Conservation (phyloP, 2,113 vertebrate genomes). For the Numida meleagris region DNA sequence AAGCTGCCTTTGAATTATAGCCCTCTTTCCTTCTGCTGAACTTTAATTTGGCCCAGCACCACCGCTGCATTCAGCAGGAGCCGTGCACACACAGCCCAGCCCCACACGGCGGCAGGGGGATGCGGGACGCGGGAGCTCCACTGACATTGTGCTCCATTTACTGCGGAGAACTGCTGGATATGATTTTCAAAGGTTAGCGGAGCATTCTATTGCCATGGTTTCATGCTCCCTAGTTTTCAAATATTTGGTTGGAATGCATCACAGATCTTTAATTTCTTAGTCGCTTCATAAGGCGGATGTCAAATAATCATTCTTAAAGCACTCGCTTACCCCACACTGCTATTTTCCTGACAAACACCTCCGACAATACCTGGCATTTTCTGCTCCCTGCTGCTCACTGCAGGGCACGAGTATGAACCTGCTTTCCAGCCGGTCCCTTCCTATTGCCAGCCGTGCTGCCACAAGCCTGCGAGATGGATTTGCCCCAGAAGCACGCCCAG, state of each 20-base stretch:
- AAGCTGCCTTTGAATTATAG: conserved; percentile 39
- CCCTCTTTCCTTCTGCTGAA: conserved; percentile 10
- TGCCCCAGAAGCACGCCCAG: neutral
- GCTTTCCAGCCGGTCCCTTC: neutral
- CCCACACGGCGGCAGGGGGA: no score
- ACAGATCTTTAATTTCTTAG: conserved; percentile 36
- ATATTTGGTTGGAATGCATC: conserved; percentile 40
- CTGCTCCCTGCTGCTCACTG: conserved; percentile 4
- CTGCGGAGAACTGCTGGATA: conserved; percentile 17
- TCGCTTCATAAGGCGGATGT: neutral
- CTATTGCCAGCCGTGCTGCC: neutral
- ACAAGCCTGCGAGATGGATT: neutral
- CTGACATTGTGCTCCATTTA: conserved; percentile 32
- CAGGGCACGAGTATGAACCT: neutral
- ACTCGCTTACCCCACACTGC: neutral
- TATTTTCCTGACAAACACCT: neutral
- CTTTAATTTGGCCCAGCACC: conserved; percentile 50
- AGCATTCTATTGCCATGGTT: conserved; percentile 21
- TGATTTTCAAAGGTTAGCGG: conserved; percentile 30
- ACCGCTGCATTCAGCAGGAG: neutral
- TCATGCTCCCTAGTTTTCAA: conserved; percentile 41
- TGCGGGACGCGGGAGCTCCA: neutral
- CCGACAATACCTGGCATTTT: conserved; percentile 2
- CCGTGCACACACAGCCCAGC: neutral
- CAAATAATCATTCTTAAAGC: neutral